Evolutionary conservation across 2,888 invertebrate species (phyloP).

Genomic region (Drosophila neoperkinsi): DNA sequence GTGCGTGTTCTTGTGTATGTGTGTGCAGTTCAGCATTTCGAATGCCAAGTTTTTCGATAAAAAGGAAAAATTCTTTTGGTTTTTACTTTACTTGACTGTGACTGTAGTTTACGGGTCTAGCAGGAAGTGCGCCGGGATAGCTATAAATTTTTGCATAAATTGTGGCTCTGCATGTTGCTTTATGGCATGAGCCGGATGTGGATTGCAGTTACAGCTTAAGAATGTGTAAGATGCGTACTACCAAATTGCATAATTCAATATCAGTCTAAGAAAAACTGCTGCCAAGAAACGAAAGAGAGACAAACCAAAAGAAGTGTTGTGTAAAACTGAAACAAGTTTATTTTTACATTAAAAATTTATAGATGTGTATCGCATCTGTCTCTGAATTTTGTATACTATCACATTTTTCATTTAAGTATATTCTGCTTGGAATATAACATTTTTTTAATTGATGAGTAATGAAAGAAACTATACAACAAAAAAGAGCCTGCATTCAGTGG

Average conservation of each 20-base stretch:
- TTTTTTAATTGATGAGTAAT: neutral
- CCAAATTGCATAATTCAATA: conserved; percentile 63
- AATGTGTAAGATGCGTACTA: conserved; percentile 60
- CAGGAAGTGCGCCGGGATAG: conserved; percentile 66
- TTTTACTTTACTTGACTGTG: conserved; percentile 42
- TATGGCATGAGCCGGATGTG: conserved; percentile 69
- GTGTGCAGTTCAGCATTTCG: conserved; percentile 45
- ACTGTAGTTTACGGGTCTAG: conserved; percentile 20
- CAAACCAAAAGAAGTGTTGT: neutral
- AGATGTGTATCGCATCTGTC: neutral
- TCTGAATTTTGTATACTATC: neutral
- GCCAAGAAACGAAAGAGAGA: neutral
- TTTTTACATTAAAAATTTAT: conserved; percentile 12
- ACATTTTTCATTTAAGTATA: neutral
- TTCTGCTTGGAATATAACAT: neutral
- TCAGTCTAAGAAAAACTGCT: conserved; percentile 9
- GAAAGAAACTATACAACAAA: neutral
- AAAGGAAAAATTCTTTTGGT: conserved; percentile 52
- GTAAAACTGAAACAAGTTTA: conserved; percentile 21
- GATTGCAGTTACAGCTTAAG: conserved; percentile 63
- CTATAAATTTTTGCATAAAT: conserved; percentile 76
- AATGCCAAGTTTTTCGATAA: conserved; percentile 75
- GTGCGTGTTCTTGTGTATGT: conserved; percentile 15
- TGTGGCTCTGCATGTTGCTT: conserved; percentile 59
- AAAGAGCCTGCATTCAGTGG: neutral